Percentiles rank a stretch among this genome's conserved stretches.
phyloP scores from a whole-genome alignment of 2,113 vertebrate species.

The Corvus moneduloides region DNA sequence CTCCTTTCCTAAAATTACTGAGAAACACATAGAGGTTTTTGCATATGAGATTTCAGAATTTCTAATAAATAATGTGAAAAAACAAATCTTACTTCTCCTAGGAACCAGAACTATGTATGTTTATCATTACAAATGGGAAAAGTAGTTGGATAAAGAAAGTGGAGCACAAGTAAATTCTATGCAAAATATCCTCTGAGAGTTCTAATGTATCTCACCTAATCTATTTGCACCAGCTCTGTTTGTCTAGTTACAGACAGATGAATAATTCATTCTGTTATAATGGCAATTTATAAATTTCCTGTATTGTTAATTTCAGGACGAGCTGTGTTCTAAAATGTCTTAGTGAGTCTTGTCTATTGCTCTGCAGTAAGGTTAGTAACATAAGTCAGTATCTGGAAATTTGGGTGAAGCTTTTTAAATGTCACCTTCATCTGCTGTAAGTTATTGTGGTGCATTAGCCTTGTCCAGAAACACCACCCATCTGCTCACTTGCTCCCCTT shows the following conservation, averaged over 20 bases:
- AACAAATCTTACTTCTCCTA: background rate
- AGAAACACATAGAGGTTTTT: background rate
- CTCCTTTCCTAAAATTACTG: background rate
- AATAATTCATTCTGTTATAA: conserved; percentile 8
- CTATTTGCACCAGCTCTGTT: background rate
- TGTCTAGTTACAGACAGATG: background rate
- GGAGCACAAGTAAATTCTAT: background rate
- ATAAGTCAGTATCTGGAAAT: background rate
- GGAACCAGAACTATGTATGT: background rate
- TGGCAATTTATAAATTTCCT: conserved; percentile 7
- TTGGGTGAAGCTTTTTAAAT: background rate
- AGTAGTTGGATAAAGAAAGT: background rate
- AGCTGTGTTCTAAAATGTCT: background rate
- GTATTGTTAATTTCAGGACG: background rate
- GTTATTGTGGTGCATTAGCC: background rate
- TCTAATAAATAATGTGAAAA: background rate
- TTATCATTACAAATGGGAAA: background rate
- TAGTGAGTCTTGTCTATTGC: background rate
- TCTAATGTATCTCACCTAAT: background rate
- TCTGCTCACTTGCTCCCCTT: fast-evolving
- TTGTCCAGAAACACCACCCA: background rate
- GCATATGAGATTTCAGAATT: background rate
- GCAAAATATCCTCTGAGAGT: background rate
- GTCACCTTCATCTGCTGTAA: background rate
- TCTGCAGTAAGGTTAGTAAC: background rate